phyloP scores from a whole-genome alignment of 2,797 vertebrate species.

The Pseudochirops cupreus region DNA sequence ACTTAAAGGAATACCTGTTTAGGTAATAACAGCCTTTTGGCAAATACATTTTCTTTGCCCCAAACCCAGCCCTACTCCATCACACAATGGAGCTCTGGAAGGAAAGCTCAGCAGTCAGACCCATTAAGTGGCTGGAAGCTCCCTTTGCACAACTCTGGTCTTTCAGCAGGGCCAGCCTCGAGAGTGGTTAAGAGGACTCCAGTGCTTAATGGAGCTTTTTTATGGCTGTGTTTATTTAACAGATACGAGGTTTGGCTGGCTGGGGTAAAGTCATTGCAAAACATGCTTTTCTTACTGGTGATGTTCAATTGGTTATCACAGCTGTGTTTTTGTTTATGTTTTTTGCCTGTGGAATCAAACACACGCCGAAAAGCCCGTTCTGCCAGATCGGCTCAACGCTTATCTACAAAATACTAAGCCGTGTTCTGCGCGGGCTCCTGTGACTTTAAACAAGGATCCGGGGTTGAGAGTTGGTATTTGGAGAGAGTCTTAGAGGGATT shows the following conservation, averaged over 20 bases:
- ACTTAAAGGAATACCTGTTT: conserved; percentile 10
- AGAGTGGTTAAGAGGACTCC: background rate
- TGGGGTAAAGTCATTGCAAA: conserved; percentile 24
- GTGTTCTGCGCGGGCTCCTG: background rate
- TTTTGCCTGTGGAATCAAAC: background rate
- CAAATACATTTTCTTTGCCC: conserved; percentile 48
- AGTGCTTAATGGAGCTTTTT: background rate
- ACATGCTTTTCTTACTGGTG: conserved; percentile 22
- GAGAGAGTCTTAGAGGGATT: background rate
- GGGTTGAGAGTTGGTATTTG: background rate
- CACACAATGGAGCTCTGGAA: conserved; percentile 46
- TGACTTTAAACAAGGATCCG: background rate
- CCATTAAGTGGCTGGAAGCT: background rate
- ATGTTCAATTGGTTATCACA: background rate
- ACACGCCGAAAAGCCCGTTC: background rate
- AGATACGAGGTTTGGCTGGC: conserved; percentile 4
- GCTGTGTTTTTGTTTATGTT: background rate
- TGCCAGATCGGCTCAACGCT: background rate
- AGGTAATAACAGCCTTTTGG: conserved; percentile 65
- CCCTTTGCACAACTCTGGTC: background rate
- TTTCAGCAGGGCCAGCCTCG: background rate
- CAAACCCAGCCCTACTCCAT: background rate
- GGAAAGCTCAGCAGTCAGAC: fast-evolving
- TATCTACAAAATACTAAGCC: background rate
- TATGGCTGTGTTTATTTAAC: background rate